A percentile compares a stretch with the other conserved stretches of the same genome.
These are phyloP conservation scores for Druon quercuslanigerum DNA, from an alignment of 1,140 invertebrate species.

Conservation along the genomic window DNA sequence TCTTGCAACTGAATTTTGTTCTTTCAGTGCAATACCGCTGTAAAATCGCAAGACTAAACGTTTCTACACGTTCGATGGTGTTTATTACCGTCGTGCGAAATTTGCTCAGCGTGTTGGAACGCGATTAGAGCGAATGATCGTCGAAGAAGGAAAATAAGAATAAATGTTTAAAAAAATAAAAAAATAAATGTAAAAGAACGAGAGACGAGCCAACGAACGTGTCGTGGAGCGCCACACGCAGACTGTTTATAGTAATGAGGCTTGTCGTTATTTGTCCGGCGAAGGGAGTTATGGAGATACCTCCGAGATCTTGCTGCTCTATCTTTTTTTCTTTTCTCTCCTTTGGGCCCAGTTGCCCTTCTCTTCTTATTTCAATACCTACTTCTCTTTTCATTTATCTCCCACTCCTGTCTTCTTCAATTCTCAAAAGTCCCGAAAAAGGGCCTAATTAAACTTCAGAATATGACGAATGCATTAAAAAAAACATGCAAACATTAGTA, in stretches of 20 bases:
- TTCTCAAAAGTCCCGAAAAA: too few relatives aligned
- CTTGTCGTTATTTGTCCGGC: constrained; percentile 75
- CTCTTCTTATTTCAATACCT: constrained; percentile 43
- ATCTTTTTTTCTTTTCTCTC: constrained; percentile 56
- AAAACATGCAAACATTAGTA: too few relatives aligned
- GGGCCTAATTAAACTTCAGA: too few relatives aligned
- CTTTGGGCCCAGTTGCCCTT: neutral
- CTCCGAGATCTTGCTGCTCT: constrained; percentile 69
- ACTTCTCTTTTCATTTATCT: constrained; percentile 32
- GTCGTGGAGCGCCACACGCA: constrained; percentile 64
- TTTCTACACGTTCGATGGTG: constrained; percentile 38
- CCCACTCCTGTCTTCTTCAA: too few relatives aligned
- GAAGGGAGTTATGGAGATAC: constrained; percentile 73
- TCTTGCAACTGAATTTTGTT: constrained; percentile 27
- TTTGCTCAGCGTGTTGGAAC: constrained; percentile 44
- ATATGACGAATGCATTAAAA: too few relatives aligned
- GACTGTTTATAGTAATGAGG: constrained; percentile 75
- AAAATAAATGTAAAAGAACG: constrained; percentile 41
- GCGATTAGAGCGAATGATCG: constrained; percentile 51
- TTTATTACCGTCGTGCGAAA: constrained; percentile 49
- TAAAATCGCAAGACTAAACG: constrained; percentile 8
- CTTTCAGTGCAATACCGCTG: neutral
- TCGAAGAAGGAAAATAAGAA: constrained; percentile 49
- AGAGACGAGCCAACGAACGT: constrained; percentile 49
- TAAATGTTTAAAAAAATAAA: constrained; percentile 51